Evolutionary conservation across 1,140 invertebrate species (phyloP).

Genomic region (Pseudomyrmex sp.): DNA sequence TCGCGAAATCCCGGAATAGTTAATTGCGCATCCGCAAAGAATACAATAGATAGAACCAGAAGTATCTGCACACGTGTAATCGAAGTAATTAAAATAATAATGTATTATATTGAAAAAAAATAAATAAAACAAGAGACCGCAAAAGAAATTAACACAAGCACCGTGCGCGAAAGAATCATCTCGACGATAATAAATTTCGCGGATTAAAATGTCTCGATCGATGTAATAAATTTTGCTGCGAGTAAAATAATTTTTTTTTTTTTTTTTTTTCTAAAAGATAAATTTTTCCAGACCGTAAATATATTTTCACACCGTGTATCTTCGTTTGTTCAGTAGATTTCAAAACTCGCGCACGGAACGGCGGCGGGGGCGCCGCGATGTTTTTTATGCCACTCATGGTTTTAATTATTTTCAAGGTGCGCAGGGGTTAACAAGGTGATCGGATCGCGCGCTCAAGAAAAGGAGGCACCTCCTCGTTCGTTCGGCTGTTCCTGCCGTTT

Average conservation of each 20-base stretch:
- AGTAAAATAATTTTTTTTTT: too few species aligned
- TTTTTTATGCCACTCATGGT: conserved; percentile 25
- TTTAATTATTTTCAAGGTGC: conserved; percentile 58
- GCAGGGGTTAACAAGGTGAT: conserved; percentile 53
- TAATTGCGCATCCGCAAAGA: not conserved
- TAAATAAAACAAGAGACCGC: too few species aligned
- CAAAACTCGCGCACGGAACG: not conserved
- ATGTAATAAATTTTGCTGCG: too few species aligned
- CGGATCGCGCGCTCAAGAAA: conserved; percentile 33
- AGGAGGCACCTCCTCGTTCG: conserved; percentile 55
- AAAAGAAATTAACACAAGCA: too few species aligned
- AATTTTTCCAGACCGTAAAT: not conserved
- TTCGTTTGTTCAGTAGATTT: not conserved
- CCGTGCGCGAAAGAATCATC: too few species aligned
- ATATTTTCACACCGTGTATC: not conserved
- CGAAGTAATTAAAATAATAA: too few species aligned
- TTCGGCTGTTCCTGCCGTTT: conserved; percentile 52
- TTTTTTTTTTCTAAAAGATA: too few species aligned
- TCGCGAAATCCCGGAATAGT: conserved; percentile 33
- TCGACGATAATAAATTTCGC: too few species aligned
- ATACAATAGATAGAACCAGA: not conserved
- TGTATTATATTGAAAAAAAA: too few species aligned
- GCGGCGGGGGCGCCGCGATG: conserved; percentile 7
- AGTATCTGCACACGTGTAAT: too few species aligned
- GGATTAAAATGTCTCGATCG: too few species aligned